A percentile compares a stretch with the other conserved stretches of the same genome.
These are phyloP conservation scores for Neoarius graeffei DNA, from an alignment of 2,113 vertebrate species.

Conservation along the genomic window DNA sequence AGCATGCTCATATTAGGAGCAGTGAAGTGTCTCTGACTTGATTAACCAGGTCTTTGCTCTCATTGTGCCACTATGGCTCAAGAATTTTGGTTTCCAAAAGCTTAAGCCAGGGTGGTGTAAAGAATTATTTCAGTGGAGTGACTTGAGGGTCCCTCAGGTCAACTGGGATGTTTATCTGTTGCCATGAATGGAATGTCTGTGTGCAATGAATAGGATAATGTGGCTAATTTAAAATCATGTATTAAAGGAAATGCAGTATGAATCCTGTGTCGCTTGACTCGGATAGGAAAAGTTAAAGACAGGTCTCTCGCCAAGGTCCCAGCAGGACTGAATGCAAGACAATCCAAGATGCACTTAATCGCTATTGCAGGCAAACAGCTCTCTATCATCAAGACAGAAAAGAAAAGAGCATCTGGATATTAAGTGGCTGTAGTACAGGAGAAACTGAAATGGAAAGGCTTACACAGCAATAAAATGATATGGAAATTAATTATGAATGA, in stretches of 20 bases:
- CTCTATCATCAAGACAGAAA: constrained; percentile 49
- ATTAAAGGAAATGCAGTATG: constrained; percentile 56
- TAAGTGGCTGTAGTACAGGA: constrained; percentile 59
- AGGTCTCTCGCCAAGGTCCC: constrained; percentile 29
- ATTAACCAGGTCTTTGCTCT: constrained; percentile 19
- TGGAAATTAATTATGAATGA: constrained; percentile 76
- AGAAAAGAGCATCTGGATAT: constrained; percentile 59
- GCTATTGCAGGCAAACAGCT: constrained; percentile 48
- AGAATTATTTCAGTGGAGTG: constrained; percentile 48
- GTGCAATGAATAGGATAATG: constrained; percentile 7
- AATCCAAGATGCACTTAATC: constrained; percentile 47
- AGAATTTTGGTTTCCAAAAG: constrained; percentile 63
- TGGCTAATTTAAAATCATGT: not conserved
- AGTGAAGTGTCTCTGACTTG: constrained; percentile 54
- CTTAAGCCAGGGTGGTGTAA: constrained; percentile 62
- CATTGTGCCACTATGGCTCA: constrained; percentile 55
- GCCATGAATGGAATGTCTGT: constrained; percentile 60
- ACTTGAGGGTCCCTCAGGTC: constrained; percentile 54
- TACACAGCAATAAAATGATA: constrained; percentile 75
- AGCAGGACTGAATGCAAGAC: constrained; percentile 32
- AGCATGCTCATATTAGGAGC: constrained; percentile 56
- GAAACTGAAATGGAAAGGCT: constrained; percentile 68
- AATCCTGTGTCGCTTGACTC: constrained; percentile 55
- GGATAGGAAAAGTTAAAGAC: constrained; percentile 52
- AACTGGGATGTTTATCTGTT: constrained; percentile 65